Percentiles rank a stretch among this genome's conserved stretches.
These are phyloP conservation scores for Agrypnia vestita DNA, from an alignment of 1,140 invertebrate species.

Conservation along the genomic window DNA sequence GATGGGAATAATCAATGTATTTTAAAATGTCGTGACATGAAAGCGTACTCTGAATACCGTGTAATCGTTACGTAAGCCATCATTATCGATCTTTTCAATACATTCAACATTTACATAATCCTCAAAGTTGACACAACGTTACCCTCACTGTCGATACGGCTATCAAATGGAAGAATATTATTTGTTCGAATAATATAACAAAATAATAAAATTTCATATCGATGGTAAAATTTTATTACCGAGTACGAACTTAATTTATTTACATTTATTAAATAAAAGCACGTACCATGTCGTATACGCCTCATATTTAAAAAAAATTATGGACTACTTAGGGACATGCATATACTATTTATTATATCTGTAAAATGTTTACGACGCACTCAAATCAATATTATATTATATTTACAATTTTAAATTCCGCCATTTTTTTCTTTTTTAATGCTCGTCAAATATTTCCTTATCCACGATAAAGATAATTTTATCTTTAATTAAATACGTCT, in stretches of 20 bases:
- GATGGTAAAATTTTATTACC: slow-evolving; percentile 13
- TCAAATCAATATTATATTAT: slow-evolving; percentile 32
- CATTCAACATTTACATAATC: no score
- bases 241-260: neutral
- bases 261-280: slow-evolving; percentile 7
- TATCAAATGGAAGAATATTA: neutral
- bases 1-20: neutral
- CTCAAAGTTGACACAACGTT: no score
- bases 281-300: slow-evolving; percentile 9
- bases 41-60: no score
- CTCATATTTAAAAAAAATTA: slow-evolving; percentile 32
- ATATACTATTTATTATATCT: slow-evolving; percentile 32
- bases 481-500: no score
- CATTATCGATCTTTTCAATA: no score
- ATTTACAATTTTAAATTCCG: slow-evolving; percentile 46
- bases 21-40: neutral
- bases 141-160: no score
- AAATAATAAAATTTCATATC: slow-evolving; percentile 11
- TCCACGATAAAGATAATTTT: no score
- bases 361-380: slow-evolving; percentile 51
- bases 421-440: slow-evolving; percentile 18
- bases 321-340: neutral
- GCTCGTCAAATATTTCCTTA: slow-evolving; percentile 14
- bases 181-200: neutral
- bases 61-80: no score